A percentile compares a stretch with the other conserved stretches of the same genome.
Evolutionary conservation across 2,888 invertebrate genomes (phyloP).

Genomic region (Cerastis rubricosa): DNA sequence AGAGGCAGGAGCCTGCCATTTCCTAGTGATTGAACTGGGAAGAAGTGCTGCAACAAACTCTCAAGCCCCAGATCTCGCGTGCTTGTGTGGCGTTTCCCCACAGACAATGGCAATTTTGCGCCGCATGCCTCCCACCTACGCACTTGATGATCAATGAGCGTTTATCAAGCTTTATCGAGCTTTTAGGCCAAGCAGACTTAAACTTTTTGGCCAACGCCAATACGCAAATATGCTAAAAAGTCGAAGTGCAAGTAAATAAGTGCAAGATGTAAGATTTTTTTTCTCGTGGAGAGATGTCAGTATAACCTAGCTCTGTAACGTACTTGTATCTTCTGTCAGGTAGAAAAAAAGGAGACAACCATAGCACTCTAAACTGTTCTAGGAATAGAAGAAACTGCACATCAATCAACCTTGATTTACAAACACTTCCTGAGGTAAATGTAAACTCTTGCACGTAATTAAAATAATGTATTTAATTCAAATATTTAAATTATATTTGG

Average conservation of each 20-base stretch:
- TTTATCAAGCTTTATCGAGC: not conserved
- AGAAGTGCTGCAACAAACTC: too few species aligned
- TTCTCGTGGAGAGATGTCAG: not conserved
- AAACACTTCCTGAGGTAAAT: not conserved
- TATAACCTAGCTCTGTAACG: not conserved
- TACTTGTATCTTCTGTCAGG: too few species aligned
- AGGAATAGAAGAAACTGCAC: not conserved
- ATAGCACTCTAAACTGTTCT: not conserved
- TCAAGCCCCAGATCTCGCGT: not conserved
- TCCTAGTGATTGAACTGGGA: too few species aligned
- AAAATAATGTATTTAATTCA: not conserved
- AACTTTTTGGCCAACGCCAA: not conserved
- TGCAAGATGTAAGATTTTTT: not conserved
- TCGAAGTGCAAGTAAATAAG: not conserved
- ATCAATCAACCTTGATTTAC: not conserved
- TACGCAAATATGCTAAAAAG: not conserved
- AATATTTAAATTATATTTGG: conserved; percentile 15
- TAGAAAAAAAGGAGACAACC: not conserved
- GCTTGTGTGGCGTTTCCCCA: not conserved
- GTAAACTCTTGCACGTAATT: not conserved
- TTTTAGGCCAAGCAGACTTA: not conserved
- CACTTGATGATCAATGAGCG: not conserved
- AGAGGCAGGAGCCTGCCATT: too few species aligned
- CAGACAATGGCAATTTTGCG: too few species aligned
- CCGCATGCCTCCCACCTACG: not conserved